Evolutionary conservation across 2,888 invertebrate species (phyloP), one percentile per base, ranked within the genome.

Genomic region (Yponomeuta evonymella): DNA sequence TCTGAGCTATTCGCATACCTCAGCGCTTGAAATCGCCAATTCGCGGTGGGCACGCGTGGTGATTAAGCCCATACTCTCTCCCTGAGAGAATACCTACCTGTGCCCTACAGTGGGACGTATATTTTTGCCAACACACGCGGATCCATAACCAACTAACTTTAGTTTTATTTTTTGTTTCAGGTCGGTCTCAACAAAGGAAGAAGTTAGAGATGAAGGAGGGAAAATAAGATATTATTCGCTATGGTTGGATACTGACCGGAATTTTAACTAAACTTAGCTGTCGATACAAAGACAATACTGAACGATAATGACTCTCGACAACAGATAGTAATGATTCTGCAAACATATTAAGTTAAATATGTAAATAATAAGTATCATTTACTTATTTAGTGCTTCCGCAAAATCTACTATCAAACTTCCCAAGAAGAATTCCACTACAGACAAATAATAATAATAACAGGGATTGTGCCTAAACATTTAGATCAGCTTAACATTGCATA

Each of bases 301-400:
- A 70, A 75, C 75, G 73, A 84, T 74, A 81, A 88, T 87, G 87
- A 79, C 84, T 80, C 82, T 77, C 75, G 78, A 83, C 78, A 79
- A 84, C 77, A 88, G 83, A 84, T 87, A 87, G 78, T 75, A 76
- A 71, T 23, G 9, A 48, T 9, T 48, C 11, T 33, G 10, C 66
- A 66, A 23, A 66, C 23, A 68, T 68, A 30, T 12, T 67, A 30
- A 48, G 23, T 48, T n/a, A 36, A 36, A 43, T 8, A 67, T 67
- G 36, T 36, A 67, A 67, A 67, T 67, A 67, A 6, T 2, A 9
- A 48, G 72, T 73, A 75, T 76, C 74, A 77, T 78, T 83, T 82
- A 79, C 81, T 75, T 73, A 76, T 75, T 73, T 71, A 66, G 72
- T 74, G 73, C 73, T 76, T 75, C 74, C 74, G 43, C 23, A 67